Evolutionary conservation across 2,113 vertebrate species (phyloP), one percentile per base, ranked within the genome.

Genomic region (Hepsetus odoe): DNA sequence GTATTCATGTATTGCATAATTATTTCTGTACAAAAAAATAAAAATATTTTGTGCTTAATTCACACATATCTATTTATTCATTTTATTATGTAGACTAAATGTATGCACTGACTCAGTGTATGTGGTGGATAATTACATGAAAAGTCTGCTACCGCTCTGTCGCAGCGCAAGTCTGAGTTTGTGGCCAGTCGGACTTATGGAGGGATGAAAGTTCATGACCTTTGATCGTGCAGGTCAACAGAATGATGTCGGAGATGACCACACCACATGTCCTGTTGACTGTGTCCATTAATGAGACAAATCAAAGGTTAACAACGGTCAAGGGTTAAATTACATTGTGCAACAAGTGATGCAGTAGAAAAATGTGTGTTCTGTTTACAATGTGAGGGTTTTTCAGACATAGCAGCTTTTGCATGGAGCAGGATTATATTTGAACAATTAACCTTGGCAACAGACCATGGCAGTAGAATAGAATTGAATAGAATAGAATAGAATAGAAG

Each of bases 181-280:
- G 38, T 53, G 72, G n/a, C 67, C 66, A 20, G 28, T 58, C 13
- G 4, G 46, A 26, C 71, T 28, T 12, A 51, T 3, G 32, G 14
- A 65, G 58, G 49, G 59, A 55, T 75, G 18, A 80, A 77, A 74
- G 82, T 66, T 80, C 78, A 46, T 74, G 82, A 80, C 82, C 55
- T 80, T 73, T 69, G 64, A 35, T 55, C 73, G 78, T 77, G 49
- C 22, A 20, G 82, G 74, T 80, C 74, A 73, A 46, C 68, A 49
- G 51, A 35, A 75, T 65, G 72, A 79, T 79, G 81, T 71, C 16
- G 32, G 58, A 79, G 59, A 64, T 66, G 76, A 75, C 73, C 24
- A 38, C 26, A 59, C 73, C 82, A 73, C 73, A 72, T 72, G 77
- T 59, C 28, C 61, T 24, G 42, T 58, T 51, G 51, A 64, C 73